These are phyloP conservation scores for Benitochromis conjunctus DNA, from an alignment of 2,113 vertebrate species.

Conservation along the genomic window DNA sequence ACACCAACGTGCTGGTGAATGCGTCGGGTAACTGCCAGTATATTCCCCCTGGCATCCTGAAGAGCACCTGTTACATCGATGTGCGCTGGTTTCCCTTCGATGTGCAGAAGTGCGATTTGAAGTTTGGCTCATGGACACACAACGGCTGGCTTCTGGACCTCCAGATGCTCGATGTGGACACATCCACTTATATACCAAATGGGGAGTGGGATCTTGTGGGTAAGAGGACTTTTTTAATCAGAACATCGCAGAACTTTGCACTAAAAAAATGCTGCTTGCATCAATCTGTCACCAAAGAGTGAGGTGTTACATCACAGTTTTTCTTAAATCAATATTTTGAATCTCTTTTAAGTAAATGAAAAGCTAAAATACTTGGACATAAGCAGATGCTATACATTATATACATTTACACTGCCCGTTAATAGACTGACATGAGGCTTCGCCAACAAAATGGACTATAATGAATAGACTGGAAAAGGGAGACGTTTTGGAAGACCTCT, in stretches of 20 bases:
- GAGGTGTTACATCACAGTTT: neutral
- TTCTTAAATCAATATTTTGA: neutral
- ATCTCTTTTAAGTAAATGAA: neutral
- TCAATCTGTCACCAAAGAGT: neutral
- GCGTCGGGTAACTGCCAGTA: constrained; percentile 84
- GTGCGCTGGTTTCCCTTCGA: constrained; percentile 89
- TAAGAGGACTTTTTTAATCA: constrained; percentile 44
- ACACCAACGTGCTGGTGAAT: constrained; percentile 86
- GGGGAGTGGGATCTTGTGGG: constrained; percentile 89
- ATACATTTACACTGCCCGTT: neutral
- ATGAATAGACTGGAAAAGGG: neutral
- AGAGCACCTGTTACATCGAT: constrained; percentile 80
- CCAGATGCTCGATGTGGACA: constrained; percentile 84
- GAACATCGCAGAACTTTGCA: neutral
- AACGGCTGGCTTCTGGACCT: constrained; percentile 86
- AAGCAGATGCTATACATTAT: neutral
- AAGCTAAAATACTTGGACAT: neutral
- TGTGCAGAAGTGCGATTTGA: constrained; percentile 84
- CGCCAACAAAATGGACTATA: neutral
- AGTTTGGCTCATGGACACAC: constrained; percentile 88
- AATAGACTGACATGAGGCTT: neutral
- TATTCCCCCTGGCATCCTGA: constrained; percentile 88
- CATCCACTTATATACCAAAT: constrained; percentile 84
- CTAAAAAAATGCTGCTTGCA: neutral
- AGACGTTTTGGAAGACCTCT: neutral